Percentiles rank a stretch among this genome's conserved stretches.
phyloP scores from a whole-genome alignment of 2,113 vertebrate species.

The Festucalex cinctus region DNA sequence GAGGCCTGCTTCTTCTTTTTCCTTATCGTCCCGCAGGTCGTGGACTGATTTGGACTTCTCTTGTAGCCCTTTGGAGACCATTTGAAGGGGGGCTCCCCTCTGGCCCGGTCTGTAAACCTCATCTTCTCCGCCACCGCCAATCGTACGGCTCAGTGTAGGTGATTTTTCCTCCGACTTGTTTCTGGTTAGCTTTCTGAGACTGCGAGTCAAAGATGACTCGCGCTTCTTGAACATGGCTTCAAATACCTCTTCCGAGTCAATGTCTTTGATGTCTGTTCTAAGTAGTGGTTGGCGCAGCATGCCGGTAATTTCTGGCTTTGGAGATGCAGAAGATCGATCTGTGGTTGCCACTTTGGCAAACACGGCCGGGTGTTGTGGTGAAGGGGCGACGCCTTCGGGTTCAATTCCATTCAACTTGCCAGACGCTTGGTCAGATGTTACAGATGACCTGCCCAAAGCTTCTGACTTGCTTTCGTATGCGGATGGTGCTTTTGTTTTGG shows the following conservation, averaged over 20 bases:
- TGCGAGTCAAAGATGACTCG: conserved; percentile 83
- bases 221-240: conserved; percentile 92
- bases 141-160: conserved; percentile 44
- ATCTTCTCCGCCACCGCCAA: conserved; percentile 75
- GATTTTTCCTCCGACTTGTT: conserved; percentile 87
- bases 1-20: conserved; percentile 74
- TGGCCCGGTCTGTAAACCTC: conserved; percentile 86
- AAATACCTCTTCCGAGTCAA: conserved; percentile 90
- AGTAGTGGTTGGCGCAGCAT: conserved; percentile 45
- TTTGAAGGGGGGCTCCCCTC: conserved; percentile 81
- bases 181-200: conserved; percentile 82
- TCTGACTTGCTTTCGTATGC: conserved; percentile 76
- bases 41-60: conserved; percentile 88
- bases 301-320: conserved; percentile 26
- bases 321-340: conserved; percentile 25
- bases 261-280: conserved; percentile 80
- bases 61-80: conserved; percentile 64
- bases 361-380: conserved; percentile 67
- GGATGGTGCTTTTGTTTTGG: conserved; percentile 25
- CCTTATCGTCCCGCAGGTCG: conserved; percentile 76
- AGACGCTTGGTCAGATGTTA: conserved; percentile 14
- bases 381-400: conserved; percentile 11
- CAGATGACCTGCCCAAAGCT: conserved; percentile 53
- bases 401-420: conserved; percentile 6
- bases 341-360: conserved; percentile 67